These are phyloP conservation scores for Leptogaster cylindrica DNA, from an alignment of 2,888 invertebrate genomes.

Conservation along the genomic window DNA sequence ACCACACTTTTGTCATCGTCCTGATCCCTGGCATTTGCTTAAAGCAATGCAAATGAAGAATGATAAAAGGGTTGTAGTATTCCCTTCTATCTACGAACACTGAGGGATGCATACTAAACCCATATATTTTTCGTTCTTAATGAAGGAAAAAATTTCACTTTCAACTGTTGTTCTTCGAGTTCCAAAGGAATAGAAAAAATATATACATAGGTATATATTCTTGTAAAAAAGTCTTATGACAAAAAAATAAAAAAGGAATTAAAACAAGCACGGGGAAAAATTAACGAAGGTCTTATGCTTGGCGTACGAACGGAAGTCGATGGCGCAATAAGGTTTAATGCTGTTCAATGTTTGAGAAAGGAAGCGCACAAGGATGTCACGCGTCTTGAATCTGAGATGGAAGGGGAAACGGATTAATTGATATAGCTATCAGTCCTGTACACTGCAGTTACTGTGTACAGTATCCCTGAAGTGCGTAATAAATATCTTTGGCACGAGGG, in stretches of 20 bases:
- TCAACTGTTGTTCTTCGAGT: conserved; percentile 7
- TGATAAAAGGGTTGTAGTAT: not conserved
- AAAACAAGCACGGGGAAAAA: not conserved
- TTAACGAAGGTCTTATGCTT: conserved; percentile 5
- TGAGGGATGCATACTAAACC: conserved; percentile 15
- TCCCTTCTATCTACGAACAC: conserved; percentile 7
- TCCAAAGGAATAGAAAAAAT: not conserved
- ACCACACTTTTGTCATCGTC: conserved; percentile 24
- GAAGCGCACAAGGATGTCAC: conserved; percentile 43
- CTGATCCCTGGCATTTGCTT: conserved; percentile 13
- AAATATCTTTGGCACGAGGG: too few species aligned
- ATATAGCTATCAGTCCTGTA: conserved; percentile 12
- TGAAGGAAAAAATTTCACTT: not conserved
- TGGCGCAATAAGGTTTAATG: conserved; percentile 20
- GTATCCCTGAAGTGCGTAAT: conserved; percentile 30
- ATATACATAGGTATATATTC: not conserved
- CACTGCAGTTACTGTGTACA: conserved; percentile 7
- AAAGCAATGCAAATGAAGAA: conserved; percentile 24
- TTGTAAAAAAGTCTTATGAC: too few species aligned
- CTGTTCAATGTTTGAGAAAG: not conserved
- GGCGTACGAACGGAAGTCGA: conserved; percentile 30
- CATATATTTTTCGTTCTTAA: not conserved
- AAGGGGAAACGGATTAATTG: conserved; percentile 19
- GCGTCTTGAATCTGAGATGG: conserved; percentile 41
- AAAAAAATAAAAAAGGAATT: not conserved